Evolutionary conservation across 1,140 invertebrate species (phyloP).

Genomic region (Aphelenchoides avenae): DNA sequence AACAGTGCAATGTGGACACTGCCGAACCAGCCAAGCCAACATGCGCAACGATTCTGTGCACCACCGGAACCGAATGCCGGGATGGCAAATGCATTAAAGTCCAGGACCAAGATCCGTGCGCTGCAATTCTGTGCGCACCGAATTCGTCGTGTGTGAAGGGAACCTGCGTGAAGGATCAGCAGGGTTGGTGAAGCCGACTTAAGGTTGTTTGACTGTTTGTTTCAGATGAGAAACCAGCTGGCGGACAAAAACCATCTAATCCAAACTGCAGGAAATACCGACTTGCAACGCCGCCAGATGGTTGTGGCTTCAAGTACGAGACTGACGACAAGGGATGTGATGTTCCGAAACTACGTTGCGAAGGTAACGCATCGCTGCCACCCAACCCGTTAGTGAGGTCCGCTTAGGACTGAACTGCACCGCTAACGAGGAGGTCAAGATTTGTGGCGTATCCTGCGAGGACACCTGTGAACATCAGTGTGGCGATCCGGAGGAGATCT

Average conservation of each 20-base stretch:
- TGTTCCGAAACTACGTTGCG: conserved; percentile 6
- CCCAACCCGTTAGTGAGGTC: not conserved
- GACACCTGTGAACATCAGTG: conserved; percentile 5
- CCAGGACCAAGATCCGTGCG: conserved; percentile 2
- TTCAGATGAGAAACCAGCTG: too few relatives aligned
- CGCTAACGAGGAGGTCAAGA: conserved; percentile 23
- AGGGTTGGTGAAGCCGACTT: too few relatives aligned
- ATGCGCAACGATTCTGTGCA: not conserved
- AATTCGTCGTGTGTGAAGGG: conserved; percentile 18
- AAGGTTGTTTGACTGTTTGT: too few relatives aligned
- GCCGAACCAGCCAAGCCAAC: not conserved
- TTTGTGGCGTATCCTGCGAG: conserved; percentile 24
- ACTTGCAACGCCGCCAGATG: conserved; percentile 14
- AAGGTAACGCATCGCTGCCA: conserved; percentile 25
- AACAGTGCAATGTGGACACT: not conserved
- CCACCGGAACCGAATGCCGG: not conserved
- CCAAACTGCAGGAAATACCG: not conserved
- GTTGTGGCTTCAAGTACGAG: conserved; percentile 20
- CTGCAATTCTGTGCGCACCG: conserved; percentile 7
- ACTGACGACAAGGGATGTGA: conserved; percentile 13
- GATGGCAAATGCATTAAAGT: not conserved
- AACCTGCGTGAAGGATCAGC: conserved; percentile 14
- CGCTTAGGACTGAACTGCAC: conserved; percentile 15
- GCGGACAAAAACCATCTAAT: too few relatives aligned
- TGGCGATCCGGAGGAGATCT: conserved; percentile 7